These are phyloP conservation scores for Myathropa florea DNA, from an alignment of 2,888 invertebrate species.

Conservation along the genomic window DNA sequence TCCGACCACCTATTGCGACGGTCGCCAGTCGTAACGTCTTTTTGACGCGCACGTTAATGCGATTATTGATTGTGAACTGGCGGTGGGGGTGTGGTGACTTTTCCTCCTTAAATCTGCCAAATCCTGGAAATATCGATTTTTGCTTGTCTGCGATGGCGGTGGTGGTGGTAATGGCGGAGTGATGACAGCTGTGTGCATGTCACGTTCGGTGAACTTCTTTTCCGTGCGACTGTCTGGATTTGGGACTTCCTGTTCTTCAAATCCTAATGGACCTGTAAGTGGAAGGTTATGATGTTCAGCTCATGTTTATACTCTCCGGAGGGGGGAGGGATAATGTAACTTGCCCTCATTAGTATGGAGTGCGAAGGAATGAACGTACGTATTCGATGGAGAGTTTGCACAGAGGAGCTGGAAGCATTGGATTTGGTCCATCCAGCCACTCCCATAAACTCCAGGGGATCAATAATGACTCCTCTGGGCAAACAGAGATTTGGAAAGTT, in stretches of 20 bases:
- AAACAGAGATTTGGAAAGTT: too few species aligned
- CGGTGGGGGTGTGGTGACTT: neutral
- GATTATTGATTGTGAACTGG: slow-evolving; percentile 7
- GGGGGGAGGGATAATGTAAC: neutral
- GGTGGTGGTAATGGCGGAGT: neutral
- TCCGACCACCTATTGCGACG: neutral
- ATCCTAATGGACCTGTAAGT: neutral
- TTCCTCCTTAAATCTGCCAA: neutral
- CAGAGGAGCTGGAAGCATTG: too few species aligned
- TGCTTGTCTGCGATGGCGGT: neutral
- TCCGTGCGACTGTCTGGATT: neutral
- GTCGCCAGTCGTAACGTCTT: neutral
- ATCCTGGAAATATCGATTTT: neutral
- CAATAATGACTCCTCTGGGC: too few species aligned
- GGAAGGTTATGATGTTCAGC: neutral
- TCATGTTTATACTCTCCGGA: neutral
- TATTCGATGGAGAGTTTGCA: neutral
- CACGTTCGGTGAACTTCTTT: neutral
- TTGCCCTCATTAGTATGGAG: neutral
- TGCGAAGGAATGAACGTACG: neutral
- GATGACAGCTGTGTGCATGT: neutral
- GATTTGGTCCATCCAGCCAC: too few species aligned
- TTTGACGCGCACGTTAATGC: slow-evolving; percentile 6
- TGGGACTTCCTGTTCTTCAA: neutral
- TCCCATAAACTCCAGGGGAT: too few species aligned